Conservation (phyloP, 1,140 invertebrate genomes). For the Caerostris darwini region DNA sequence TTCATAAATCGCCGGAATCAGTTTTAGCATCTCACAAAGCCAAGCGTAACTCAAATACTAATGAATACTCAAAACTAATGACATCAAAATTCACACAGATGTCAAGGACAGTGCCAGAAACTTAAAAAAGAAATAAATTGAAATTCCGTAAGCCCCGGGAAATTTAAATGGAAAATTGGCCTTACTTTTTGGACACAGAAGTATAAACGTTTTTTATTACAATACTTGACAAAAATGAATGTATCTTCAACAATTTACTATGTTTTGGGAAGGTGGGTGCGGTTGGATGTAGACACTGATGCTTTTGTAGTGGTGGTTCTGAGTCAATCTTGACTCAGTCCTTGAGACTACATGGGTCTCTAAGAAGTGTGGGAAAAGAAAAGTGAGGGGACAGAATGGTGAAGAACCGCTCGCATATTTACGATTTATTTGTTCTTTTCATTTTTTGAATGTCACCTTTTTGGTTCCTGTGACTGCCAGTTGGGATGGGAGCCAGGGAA, state of each 20-base stretch:
- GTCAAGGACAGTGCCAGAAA: no score
- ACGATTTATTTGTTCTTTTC: constrained; percentile 30
- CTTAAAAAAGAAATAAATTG: no score
- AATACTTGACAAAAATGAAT: neutral
- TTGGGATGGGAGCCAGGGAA: constrained; percentile 3
- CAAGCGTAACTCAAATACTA: no score
- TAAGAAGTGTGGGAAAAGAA: neutral
- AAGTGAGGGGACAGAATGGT: neutral
- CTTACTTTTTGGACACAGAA: no score
- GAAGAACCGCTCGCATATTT: constrained; percentile 23
- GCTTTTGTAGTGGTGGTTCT: neutral
- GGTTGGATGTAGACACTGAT: no score
- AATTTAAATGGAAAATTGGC: no score
- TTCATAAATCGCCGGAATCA: no score
- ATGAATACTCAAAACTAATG: no score
- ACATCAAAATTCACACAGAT: no score
- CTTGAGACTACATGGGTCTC: neutral
- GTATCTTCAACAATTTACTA: neutral
- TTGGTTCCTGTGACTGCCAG: constrained; percentile 51
- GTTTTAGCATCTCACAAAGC: no score
- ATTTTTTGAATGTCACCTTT: constrained; percentile 68
- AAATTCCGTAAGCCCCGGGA: no score
- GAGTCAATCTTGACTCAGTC: neutral
- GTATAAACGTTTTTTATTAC: no score
- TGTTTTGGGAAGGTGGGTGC: neutral